Percentiles rank a stretch among this genome's conserved stretches.
Evolutionary conservation across 2,888 invertebrate genomes (phyloP).

Genomic region (Colostygia pectinataria): DNA sequence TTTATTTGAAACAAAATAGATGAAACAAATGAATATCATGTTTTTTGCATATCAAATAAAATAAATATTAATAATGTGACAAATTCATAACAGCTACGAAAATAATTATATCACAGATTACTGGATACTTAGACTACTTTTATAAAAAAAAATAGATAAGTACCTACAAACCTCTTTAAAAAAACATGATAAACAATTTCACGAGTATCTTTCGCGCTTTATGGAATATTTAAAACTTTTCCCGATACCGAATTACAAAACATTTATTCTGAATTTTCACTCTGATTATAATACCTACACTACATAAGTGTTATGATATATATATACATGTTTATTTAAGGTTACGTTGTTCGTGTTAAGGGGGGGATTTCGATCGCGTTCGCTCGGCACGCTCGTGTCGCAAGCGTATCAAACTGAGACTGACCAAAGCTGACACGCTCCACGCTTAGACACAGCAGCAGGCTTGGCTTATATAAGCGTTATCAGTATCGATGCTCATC

Average conservation of each 20-base stretch:
- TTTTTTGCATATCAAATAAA: too few species aligned
- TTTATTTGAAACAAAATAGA: too few species aligned
- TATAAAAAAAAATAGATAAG: not conserved
- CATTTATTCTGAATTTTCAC: not conserved
- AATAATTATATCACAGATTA: too few species aligned
- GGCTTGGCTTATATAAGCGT: conserved; percentile 45
- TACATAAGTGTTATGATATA: conserved; percentile 16
- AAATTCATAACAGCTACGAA: too few species aligned
- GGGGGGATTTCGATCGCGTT: conserved; percentile 29
- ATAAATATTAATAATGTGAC: too few species aligned
- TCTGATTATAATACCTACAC: not conserved
- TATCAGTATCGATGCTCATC: conserved; percentile 27
- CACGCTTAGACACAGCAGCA: conserved; percentile 30
- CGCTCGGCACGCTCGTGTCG: conserved; percentile 54
- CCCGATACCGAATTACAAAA: conserved; percentile 16
- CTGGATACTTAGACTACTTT: too few species aligned
- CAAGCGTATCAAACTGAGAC: conserved; percentile 60
- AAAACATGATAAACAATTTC: conserved; percentile 31
- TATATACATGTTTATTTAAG: conserved; percentile 8
- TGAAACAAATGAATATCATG: too few species aligned
- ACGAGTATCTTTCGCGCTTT: conserved; percentile 46
- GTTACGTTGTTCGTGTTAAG: conserved; percentile 17
- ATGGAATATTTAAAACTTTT: conserved; percentile 63
- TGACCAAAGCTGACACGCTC: conserved; percentile 49
- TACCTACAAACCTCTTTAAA: conserved; percentile 10